Evolutionary conservation across 30 jellyfish, hydroid and myxozoan genomes (phyloP).

Genomic region (Cassiopea andromeda): DNA sequence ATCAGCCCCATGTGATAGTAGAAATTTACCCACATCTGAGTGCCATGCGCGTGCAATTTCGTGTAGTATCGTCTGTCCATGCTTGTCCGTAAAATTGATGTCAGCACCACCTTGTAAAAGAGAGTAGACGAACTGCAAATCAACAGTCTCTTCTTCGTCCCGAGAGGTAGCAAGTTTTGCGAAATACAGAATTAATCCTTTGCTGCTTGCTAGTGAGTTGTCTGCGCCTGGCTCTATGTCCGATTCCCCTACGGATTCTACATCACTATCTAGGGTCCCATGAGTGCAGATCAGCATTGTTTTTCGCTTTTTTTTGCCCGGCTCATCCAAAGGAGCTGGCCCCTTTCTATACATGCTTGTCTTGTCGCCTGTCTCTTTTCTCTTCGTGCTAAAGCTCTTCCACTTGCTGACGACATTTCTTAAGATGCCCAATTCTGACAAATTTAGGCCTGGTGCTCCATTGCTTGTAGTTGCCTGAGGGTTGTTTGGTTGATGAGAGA

Average conservation of each 20-base stretch:
- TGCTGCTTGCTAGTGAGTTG: constrained; percentile 81
- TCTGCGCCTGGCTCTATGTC: constrained; percentile 49
- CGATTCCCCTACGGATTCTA: constrained; percentile 82
- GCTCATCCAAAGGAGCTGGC: constrained; percentile 91
- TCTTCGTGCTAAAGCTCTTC: constrained; percentile 84
- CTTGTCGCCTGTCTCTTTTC: constrained; percentile 87
- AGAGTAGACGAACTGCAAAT: constrained; percentile 80
- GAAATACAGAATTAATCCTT: constrained; percentile 75
- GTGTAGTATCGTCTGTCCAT: constrained; percentile 85
- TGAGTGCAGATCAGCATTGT: constrained; percentile 77
- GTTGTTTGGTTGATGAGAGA: background rate
- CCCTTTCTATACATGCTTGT: constrained; percentile 79
- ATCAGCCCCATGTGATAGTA: constrained; percentile 76
- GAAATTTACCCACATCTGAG: constrained; percentile 80
- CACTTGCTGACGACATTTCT: constrained; percentile 85
- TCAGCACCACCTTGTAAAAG: constrained; percentile 88
- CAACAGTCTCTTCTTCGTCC: constrained; percentile 85
- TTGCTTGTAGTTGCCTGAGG: constrained; percentile 36
- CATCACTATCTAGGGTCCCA: constrained; percentile 87
- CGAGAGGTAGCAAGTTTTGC: constrained; percentile 87
- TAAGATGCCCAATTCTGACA: constrained; percentile 75
- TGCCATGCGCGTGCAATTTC: constrained; percentile 89
- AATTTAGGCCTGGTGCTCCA: constrained; percentile 70
- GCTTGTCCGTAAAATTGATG: constrained; percentile 75
- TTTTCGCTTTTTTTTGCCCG: constrained; percentile 82